Percentiles rank a stretch among this genome's conserved stretches.
phyloP scores from a whole-genome alignment of 2,113 vertebrate genomes.

The Cyanoramphus novaezelandiae region DNA sequence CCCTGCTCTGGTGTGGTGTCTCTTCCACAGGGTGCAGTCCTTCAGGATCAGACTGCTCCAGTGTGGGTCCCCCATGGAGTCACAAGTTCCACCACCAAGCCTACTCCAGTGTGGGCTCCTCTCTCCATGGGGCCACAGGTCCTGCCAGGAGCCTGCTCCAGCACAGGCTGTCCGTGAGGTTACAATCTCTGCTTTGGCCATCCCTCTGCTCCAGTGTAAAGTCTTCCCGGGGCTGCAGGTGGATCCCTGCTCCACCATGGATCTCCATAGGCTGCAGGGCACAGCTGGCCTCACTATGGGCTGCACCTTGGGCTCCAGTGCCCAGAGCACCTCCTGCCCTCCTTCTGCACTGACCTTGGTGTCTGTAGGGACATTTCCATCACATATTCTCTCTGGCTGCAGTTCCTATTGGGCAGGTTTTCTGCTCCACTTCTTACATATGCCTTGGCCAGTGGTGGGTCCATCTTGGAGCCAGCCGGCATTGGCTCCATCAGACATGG shows the following conservation, averaged over 20 bases:
- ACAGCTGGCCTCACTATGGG: not conserved
- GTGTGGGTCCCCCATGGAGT: accelerated
- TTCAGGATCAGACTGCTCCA: not conserved
- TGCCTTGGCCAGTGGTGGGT: accelerated
- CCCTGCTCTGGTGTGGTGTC: not conserved
- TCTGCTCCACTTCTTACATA: not conserved
- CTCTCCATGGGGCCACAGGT: not conserved
- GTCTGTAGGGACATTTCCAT: not conserved
- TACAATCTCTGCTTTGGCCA: not conserved
- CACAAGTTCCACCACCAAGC: accelerated
- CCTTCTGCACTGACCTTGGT: not conserved
- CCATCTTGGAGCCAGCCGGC: not conserved
- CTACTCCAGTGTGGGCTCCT: not conserved
- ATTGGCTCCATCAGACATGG: not conserved
- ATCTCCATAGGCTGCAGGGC: not conserved
- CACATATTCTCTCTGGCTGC: not conserved
- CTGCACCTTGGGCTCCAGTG: accelerated
- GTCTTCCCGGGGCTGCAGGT: not conserved
- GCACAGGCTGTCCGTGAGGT: accelerated
- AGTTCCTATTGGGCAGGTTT: not conserved
- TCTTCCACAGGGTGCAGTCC: not conserved
- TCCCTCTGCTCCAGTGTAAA: not conserved
- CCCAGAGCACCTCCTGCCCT: not conserved
- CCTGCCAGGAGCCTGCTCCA: not conserved
- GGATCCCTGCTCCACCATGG: not conserved